Conservation (phyloP, 2,797 vertebrate genomes). For the Hyperoplus lanceolatus region DNA sequence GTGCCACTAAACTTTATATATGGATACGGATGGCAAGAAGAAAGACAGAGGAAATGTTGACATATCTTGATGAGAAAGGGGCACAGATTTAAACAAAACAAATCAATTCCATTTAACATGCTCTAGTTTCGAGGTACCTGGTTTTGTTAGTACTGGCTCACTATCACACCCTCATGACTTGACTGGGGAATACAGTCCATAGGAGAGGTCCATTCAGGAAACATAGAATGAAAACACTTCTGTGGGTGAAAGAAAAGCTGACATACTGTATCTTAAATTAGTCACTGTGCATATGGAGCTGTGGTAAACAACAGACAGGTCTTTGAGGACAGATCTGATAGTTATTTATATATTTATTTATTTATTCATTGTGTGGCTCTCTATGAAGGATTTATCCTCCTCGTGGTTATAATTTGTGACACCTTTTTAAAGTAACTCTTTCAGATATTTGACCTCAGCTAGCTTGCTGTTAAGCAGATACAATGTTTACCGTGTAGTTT, state of each 20-base stretch:
- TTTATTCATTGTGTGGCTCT: neutral
- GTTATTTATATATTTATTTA: neutral
- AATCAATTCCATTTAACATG: no score
- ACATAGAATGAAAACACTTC: neutral
- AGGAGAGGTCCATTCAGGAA: neutral
- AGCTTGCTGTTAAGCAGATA: neutral
- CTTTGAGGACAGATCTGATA: neutral
- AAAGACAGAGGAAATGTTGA: no score
- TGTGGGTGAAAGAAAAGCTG: neutral
- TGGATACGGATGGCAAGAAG: no score
- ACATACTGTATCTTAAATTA: no score
- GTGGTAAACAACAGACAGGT: neutral
- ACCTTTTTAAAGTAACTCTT: neutral
- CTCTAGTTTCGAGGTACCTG: no score
- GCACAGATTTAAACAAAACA: no score
- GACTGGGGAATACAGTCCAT: neutral
- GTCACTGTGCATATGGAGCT: no score
- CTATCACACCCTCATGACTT: no score
- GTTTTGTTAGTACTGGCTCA: no score
- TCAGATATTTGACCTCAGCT: constrained; percentile 6
- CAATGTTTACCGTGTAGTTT: neutral
- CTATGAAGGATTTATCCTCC: no score
- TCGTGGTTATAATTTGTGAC: neutral
- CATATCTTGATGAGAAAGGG: no score
- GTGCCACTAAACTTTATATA: neutral